Evolutionary conservation across 2,888 invertebrate species (phyloP).

Genomic region (Malacosoma neustria): DNA sequence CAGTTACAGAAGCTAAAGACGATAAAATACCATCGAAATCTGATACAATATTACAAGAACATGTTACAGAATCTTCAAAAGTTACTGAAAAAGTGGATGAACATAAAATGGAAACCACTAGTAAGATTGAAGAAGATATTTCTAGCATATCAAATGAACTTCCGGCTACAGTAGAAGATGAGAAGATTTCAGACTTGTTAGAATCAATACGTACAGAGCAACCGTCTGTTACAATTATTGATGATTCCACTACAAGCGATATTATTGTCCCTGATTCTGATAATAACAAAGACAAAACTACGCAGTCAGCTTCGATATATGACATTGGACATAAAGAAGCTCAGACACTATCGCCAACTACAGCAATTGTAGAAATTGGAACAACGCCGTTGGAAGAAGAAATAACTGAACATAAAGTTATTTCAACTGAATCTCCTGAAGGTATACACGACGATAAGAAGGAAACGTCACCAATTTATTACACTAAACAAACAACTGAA

Average conservation of each 20-base stretch:
- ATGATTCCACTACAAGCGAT: background rate
- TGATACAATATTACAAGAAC: background rate
- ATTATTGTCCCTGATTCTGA: background rate
- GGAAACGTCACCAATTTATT: background rate
- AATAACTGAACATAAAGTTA: background rate
- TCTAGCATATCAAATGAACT: too few relatives aligned
- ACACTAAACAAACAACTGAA: slow-evolving; percentile 2
- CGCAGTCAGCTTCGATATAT: background rate
- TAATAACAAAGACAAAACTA: background rate
- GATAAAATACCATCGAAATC: background rate
- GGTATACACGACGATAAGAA: background rate
- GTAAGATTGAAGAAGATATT: background rate
- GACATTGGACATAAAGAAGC: background rate
- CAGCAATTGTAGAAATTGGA: background rate
- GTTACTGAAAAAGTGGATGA: background rate
- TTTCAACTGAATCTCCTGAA: background rate
- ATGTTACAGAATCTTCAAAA: background rate
- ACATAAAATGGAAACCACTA: background rate
- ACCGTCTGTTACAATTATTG: background rate
- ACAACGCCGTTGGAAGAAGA: background rate
- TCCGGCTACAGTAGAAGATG: too few relatives aligned
- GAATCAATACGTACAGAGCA: background rate
- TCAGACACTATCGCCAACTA: background rate
- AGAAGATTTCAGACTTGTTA: too few relatives aligned
- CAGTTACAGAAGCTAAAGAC: background rate